Evolutionary conservation across 2,888 invertebrate species (phyloP).

Genomic region (Cryptus viduatorius): DNA sequence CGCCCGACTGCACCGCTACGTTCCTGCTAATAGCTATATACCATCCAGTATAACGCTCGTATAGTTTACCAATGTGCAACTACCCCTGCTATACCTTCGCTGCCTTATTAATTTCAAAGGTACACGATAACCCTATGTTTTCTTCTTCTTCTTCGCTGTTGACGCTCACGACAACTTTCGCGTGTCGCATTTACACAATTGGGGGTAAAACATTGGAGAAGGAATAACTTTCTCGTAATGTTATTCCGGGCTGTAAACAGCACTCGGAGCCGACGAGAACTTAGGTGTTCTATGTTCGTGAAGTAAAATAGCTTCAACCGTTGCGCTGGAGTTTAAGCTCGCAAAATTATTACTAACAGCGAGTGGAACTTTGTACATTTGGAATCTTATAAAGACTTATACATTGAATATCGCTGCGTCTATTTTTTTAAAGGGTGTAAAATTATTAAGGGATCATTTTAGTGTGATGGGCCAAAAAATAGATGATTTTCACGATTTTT

Average conservation of each 20-base stretch:
- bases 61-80: constrained; percentile 12
- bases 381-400: too few species aligned
- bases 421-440: too few species aligned
- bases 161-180: constrained; percentile 15
- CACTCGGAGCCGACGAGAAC: constrained; percentile 3
- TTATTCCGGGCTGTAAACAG: constrained; percentile 42
- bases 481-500: too few species aligned
- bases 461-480: too few species aligned
- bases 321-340: neutral
- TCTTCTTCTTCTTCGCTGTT: constrained; percentile 19
- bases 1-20: constrained; percentile 35
- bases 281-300: neutral
- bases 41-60: constrained; percentile 24
- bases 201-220: neutral
- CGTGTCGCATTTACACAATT: constrained; percentile 11
- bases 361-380: neutral
- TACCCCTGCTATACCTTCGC: constrained; percentile 11
- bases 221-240: constrained; percentile 41
- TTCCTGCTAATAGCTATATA: constrained; percentile 36
- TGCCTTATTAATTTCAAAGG: neutral
- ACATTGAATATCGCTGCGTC: too few species aligned
- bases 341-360: neutral
- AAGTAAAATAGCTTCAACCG: neutral
- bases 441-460: too few species aligned
- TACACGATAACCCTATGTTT: constrained; percentile 3